Percentiles rank a stretch among this genome's conserved stretches.
These are phyloP conservation scores for Portevinia maculata DNA, from an alignment of 2,888 invertebrate species.

Conservation along the genomic window DNA sequence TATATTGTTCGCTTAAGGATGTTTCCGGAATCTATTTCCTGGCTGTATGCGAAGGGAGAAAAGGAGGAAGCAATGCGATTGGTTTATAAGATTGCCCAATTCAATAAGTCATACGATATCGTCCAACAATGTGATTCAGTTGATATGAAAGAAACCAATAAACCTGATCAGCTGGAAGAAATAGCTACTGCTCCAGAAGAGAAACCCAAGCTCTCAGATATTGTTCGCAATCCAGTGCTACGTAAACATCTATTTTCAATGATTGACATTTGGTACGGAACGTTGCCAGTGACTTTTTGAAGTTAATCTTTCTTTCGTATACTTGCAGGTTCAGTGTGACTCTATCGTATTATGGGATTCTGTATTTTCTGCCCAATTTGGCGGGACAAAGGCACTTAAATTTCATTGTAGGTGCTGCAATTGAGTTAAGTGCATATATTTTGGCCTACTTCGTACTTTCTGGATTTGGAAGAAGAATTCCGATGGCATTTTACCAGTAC, in stretches of 20 bases:
- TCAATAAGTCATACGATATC: conserved; percentile 76
- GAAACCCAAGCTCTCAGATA: conserved; percentile 37
- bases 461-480: conserved; percentile 82
- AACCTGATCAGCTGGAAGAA: not conserved
- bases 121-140: conserved; percentile 66
- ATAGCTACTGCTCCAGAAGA: not conserved
- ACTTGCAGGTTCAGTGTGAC: conserved; percentile 81
- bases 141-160: conserved; percentile 16
- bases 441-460: conserved; percentile 80
- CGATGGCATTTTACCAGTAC: conserved; percentile 82
- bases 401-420: conserved; percentile 83
- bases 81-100: conserved; percentile 79
- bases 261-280: conserved; percentile 77
- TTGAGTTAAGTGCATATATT: conserved; percentile 83
- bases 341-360: conserved; percentile 82
- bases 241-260: conserved; percentile 75
- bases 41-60: conserved; percentile 80
- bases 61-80: conserved; percentile 80
- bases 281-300: not conserved
- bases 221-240: conserved; percentile 60
- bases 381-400: conserved; percentile 83
- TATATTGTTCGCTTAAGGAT: conserved; percentile 76
- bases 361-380: conserved; percentile 81
- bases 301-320: not conserved
- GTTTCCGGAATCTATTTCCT: conserved; percentile 82